Percentiles rank a stretch among this genome's conserved stretches.
phyloP scores from a whole-genome alignment of 2,888 invertebrate genomes.

The Morpho helenor region DNA sequence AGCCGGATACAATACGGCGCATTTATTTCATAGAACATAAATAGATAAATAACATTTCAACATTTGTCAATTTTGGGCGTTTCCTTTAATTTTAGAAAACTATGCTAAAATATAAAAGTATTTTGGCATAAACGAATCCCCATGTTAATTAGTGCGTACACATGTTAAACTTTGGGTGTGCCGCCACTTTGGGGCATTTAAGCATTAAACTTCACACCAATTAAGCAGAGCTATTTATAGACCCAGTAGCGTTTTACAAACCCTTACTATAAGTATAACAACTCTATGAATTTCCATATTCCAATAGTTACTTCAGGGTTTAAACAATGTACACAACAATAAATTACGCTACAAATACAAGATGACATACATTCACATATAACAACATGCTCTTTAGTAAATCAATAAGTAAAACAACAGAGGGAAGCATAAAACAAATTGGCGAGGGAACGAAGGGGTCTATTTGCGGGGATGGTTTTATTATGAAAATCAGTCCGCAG shows the following conservation, averaged over 20 bases:
- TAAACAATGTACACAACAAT: too few relatives aligned
- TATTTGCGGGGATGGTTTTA: slow-evolving; percentile 64
- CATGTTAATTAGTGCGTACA: slow-evolving; percentile 11
- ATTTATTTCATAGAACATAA: too few relatives aligned
- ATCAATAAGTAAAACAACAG: slow-evolving; percentile 41
- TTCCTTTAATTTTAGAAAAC: too few relatives aligned
- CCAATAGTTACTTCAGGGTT: too few relatives aligned
- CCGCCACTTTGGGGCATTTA: slow-evolving; percentile 9
- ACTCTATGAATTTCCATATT: too few relatives aligned
- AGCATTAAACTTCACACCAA: slow-evolving; percentile 12
- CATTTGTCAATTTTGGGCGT: too few relatives aligned
- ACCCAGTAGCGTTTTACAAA: background rate
- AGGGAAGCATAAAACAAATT: slow-evolving; percentile 50
- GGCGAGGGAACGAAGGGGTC: slow-evolving; percentile 41
- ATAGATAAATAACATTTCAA: too few relatives aligned
- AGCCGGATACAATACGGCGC: too few relatives aligned
- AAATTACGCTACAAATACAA: too few relatives aligned
- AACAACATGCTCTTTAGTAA: slow-evolving; percentile 17
- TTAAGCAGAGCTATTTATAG: slow-evolving; percentile 8
- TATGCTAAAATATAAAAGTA: background rate
- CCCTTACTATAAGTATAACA: too few relatives aligned
- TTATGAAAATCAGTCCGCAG: slow-evolving; percentile 59
- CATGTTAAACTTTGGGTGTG: background rate
- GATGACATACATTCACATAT: too few relatives aligned
- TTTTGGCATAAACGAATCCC: slow-evolving; percentile 5